phyloP scores from a whole-genome alignment of 2,113 vertebrate genomes.

The Bolborhynchus lineola region DNA sequence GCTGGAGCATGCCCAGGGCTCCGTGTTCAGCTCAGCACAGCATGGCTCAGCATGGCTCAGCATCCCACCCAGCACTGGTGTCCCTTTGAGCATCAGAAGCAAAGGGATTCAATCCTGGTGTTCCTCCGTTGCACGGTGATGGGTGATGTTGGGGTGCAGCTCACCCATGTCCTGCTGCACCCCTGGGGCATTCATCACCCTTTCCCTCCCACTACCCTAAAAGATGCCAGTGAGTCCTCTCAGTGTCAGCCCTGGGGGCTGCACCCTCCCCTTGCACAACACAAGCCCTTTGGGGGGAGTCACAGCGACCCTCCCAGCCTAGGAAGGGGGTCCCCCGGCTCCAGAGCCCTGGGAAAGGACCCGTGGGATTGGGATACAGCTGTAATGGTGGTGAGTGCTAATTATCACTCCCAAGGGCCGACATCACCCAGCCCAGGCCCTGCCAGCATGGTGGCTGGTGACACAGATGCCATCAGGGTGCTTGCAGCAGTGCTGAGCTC shows the following conservation, averaged over 20 bases:
- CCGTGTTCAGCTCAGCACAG: neutral
- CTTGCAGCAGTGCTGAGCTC: neutral
- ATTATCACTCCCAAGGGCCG: neutral
- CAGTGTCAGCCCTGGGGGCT: neutral
- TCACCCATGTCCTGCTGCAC: too few relatives aligned
- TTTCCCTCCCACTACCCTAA: neutral
- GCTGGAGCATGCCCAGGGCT: neutral
- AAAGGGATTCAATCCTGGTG: neutral
- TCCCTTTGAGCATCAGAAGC: neutral
- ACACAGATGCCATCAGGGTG: neutral
- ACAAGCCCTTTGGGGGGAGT: neutral
- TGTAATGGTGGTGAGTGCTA: neutral
- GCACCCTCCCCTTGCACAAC: neutral
- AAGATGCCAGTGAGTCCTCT: neutral
- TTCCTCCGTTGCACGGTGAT: neutral
- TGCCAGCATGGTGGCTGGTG: neutral
- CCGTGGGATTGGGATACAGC: fast-evolving
- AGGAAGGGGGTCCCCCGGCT: neutral
- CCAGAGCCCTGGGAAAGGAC: fast-evolving
- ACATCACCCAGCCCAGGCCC: too few relatives aligned
- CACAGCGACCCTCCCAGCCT: too few relatives aligned
- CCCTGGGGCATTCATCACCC: neutral
- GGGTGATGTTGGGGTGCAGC: neutral
- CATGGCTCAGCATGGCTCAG: fast-evolving
- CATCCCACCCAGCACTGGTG: fast-evolving